Percentiles rank a stretch among this genome's conserved stretches.
phyloP scores from a whole-genome alignment of 2,888 invertebrate genomes.

The Lycia hirtaria region DNA sequence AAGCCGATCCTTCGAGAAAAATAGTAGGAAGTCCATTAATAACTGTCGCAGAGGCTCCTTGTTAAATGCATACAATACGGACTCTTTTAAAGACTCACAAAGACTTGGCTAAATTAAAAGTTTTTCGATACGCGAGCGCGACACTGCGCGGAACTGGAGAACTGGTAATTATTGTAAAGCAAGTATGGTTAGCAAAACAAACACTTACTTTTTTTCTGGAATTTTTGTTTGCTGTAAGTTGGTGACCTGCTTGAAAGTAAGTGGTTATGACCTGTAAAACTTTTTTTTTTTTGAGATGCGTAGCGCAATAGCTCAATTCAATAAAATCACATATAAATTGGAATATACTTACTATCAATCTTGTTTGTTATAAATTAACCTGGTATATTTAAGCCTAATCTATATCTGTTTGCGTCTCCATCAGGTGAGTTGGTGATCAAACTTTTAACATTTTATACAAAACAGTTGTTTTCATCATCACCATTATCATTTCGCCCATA shows the following conservation, averaged over 20 bases:
- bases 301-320: too few relatives aligned
- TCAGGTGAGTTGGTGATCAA: too few relatives aligned
- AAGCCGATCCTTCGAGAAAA: constrained; percentile 82
- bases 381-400: too few relatives aligned
- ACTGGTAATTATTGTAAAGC: constrained; percentile 79
- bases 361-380: too few relatives aligned
- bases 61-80: constrained; percentile 86
- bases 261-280: neutral
- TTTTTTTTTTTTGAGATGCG: too few relatives aligned
- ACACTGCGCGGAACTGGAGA: constrained; percentile 81
- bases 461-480: too few relatives aligned
- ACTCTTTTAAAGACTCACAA: constrained; percentile 84
- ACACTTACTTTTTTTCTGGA: neutral
- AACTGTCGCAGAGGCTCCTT: constrained; percentile 81
- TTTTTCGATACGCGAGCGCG: constrained; percentile 83
- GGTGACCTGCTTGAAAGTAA: too few relatives aligned
- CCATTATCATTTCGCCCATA: too few relatives aligned
- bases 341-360: too few relatives aligned
- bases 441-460: too few relatives aligned
- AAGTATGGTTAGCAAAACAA: constrained; percentile 53
- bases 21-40: constrained; percentile 83
- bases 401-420: too few relatives aligned
- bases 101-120: constrained; percentile 85
- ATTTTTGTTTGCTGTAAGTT: neutral
- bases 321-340: too few relatives aligned